These are phyloP conservation scores for Spialia ferax DNA, from an alignment of 2,888 invertebrate genomes.

Conservation along the genomic window DNA sequence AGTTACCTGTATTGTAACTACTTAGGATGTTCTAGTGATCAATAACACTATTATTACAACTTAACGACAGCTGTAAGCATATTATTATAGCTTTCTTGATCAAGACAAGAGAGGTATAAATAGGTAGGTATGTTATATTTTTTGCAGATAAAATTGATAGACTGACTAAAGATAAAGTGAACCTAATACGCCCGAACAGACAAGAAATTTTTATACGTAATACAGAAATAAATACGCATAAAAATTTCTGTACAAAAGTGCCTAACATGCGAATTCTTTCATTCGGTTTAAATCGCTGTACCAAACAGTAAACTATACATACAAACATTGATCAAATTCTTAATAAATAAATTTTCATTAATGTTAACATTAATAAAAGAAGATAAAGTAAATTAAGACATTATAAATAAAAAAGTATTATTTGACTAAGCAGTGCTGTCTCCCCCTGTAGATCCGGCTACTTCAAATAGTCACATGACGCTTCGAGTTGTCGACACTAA, in stretches of 20 bases:
- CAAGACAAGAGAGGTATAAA: constrained; percentile 8
- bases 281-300: constrained; percentile 6
- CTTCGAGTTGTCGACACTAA: constrained; percentile 68
- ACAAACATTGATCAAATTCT: neutral
- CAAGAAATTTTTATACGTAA: constrained; percentile 65
- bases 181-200: constrained; percentile 50
- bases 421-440: constrained; percentile 63
- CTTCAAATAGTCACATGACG: constrained; percentile 65
- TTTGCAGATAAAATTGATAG: constrained; percentile 31
- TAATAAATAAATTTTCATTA: constrained; percentile 14
- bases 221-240: constrained; percentile 60
- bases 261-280: constrained; percentile 25
- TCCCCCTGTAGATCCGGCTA: constrained; percentile 61
- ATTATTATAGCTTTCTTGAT: constrained; percentile 22
- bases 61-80: neutral
- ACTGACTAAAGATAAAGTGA: constrained; percentile 41
- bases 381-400: neutral
- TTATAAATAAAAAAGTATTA: constrained; percentile 29
- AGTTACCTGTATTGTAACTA: constrained; percentile 20
- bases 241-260: constrained; percentile 54
- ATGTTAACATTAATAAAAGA: constrained; percentile 22
- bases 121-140: no score
- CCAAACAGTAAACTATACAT: constrained; percentile 10
- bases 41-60: constrained; percentile 4
- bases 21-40: constrained; percentile 3